These are phyloP conservation scores for Odontesthes bonariensis DNA, from an alignment of 2,113 vertebrate genomes.

Conservation along the genomic window DNA sequence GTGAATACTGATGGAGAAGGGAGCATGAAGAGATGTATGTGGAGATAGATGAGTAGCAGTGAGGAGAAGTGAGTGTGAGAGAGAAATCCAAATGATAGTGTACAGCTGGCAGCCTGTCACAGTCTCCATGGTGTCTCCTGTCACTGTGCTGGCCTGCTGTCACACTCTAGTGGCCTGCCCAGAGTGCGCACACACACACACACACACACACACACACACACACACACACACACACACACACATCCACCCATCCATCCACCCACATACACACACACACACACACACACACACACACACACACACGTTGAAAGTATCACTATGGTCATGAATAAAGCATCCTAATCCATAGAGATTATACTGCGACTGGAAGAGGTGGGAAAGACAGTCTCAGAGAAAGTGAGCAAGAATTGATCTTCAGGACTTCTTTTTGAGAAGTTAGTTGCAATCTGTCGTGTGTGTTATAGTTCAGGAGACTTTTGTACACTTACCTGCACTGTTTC, in stretches of 20 bases:
- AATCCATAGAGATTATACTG: conserved; percentile 81
- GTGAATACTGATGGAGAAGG: conserved; percentile 70
- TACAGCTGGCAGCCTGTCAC: conserved; percentile 83
- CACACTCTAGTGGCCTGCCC: conserved; percentile 82
- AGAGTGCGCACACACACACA: conserved; percentile 56
- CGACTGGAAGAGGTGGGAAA: conserved; percentile 64
- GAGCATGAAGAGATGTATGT: conserved; percentile 73
- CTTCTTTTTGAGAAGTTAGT: conserved; percentile 72
- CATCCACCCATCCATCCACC: conserved; percentile 19
- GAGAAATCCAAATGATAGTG: conserved; percentile 80
- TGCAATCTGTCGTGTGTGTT: conserved; percentile 65
- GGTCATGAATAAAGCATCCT: conserved; percentile 83
- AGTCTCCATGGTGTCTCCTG: conserved; percentile 84
- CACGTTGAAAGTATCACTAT: conserved; percentile 65
- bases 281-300: conserved; percentile 42
- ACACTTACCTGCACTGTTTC: conserved; percentile 46
- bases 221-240: conserved; percentile 40
- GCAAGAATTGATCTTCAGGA: conserved; percentile 61
- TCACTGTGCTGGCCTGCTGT: conserved; percentile 82
- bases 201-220: conserved; percentile 49
- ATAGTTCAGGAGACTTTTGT: conserved; percentile 62
- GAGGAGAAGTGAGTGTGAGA: conserved; percentile 67
- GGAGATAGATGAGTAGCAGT: conserved; percentile 73
- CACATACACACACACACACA: conserved; percentile 56
- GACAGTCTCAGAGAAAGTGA: conserved; percentile 55